Conservation (phyloP, 2,113 vertebrate genomes). For the Calyptommatus sinebrachiatus region DNA sequence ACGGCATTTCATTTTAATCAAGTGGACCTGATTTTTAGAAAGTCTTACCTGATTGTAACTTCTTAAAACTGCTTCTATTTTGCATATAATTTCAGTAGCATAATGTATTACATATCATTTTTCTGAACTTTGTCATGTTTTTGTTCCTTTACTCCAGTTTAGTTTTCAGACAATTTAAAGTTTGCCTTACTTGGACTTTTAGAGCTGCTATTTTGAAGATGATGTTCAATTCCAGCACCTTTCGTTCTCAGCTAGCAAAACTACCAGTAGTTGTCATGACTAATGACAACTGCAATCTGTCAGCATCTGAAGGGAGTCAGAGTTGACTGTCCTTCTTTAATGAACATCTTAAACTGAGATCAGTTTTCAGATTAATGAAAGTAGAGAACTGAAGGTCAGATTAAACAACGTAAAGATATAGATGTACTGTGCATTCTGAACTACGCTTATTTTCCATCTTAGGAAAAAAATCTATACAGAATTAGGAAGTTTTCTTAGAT, state of each 20-base stretch:
- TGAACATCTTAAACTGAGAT: not conserved
- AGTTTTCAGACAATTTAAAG: not conserved
- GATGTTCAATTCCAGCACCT: not conserved
- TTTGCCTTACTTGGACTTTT: not conserved
- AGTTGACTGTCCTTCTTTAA: not conserved
- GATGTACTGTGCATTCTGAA: not conserved
- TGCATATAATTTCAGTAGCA: not conserved
- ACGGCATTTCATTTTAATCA: no score
- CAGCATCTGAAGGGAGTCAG: not conserved
- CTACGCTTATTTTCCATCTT: not conserved
- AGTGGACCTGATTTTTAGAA: not conserved
- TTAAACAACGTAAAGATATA: not conserved
- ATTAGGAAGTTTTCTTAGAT: not conserved
- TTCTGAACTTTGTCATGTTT: not conserved
- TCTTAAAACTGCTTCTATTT: not conserved
- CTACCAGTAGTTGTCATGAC: not conserved
- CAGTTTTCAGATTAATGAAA: not conserved
- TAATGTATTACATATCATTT: not conserved
- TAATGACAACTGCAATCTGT: not conserved
- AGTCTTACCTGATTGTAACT: not conserved
- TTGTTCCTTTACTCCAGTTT: not conserved
- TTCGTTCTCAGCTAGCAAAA: not conserved
- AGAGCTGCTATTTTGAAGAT: no score
- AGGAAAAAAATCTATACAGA: not conserved
- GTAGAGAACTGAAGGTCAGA: not conserved